Evolutionary conservation across 2,113 vertebrate species (phyloP), one percentile per base, ranked within the genome.

Genomic region (Toxostoma redivivum): DNA sequence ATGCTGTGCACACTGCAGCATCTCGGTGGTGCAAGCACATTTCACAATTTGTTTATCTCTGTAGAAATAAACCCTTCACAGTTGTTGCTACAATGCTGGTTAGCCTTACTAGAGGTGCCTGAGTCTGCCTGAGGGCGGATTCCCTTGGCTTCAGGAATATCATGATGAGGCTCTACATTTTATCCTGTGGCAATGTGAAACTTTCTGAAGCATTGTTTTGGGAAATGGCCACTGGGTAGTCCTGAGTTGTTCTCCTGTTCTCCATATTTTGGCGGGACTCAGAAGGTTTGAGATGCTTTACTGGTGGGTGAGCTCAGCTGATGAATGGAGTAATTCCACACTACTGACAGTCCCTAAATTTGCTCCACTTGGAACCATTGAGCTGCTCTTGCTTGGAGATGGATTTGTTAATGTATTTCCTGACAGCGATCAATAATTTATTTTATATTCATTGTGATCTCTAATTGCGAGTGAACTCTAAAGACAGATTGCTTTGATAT

Each of bases 391-490:
- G 51, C 93, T 96, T 67, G 69, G 81, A 94, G 81, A 56, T 88
- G 90, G 93, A 78, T 79, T 95, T 96, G 86, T 82, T 95, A 92
- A 87, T 58, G 54, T 78, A 60, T 94, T 81, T 97, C 78, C 92
- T 92, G 83, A 54, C 50, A 94, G 61, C 3, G 30, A 94, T 97
- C 94, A 90, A 92, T 97, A 90, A 94, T 92, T 72, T 88, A 66
- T 94, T 98, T 97, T 96, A 89, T 89, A 95, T 96, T 96, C 91
- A 74, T 64, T 94, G 81, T 93, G 88, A 93, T 93, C 65, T 96
- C 95, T 95, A 94, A 84, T 78, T 94, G 86, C 62, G 31, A 83
- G 37, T 54, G 30, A 95, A 92, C 48, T 48, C 31, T 91, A 84
- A 92, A 95, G 94, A 78, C 10, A 5, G 84, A 95, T 81, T 64